Conservation (phyloP, 2,113 vertebrate species). For the Podarcis raffonei region DNA sequence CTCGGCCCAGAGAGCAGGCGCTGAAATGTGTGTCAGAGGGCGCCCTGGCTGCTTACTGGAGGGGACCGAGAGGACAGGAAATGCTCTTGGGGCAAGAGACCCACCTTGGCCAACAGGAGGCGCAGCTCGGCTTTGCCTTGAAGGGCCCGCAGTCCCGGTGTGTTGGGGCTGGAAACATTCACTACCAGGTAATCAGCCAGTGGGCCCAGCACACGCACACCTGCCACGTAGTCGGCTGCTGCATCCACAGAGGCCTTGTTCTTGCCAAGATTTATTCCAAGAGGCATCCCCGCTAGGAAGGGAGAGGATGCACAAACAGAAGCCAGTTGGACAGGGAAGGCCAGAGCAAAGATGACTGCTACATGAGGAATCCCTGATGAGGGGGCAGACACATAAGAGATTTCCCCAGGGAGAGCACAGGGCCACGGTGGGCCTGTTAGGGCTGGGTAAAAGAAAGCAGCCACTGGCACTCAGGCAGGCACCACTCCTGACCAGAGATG, state of each 20-base stretch:
- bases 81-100: not conserved
- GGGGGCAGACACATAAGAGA: not conserved
- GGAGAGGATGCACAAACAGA: not conserved
- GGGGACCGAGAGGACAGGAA: accelerated
- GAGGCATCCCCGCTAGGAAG: conserved; percentile 84
- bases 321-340: not conserved
- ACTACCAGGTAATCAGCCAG: conserved; percentile 96
- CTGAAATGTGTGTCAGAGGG: not conserved
- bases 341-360: accelerated
- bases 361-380: too few species aligned
- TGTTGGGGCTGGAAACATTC: conserved; percentile 97
- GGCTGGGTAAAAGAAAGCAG: too few species aligned
- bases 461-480: not conserved
- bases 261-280: conserved; percentile 96
- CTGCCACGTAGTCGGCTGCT: conserved; percentile 85
- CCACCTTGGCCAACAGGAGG: conserved; percentile 85
- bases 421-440: not conserved
- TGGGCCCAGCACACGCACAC: conserved; percentile 84
- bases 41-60: not conserved
- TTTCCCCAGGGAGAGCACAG: not conserved
- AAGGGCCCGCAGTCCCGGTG: conserved; percentile 86
- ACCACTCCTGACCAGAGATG: not conserved
- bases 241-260: conserved; percentile 90
- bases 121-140: conserved; percentile 86
- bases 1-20: too few species aligned